These are phyloP conservation scores for Cyphomyrus discorhynchus DNA, from an alignment of 2,113 vertebrate species.

Conservation along the genomic window DNA sequence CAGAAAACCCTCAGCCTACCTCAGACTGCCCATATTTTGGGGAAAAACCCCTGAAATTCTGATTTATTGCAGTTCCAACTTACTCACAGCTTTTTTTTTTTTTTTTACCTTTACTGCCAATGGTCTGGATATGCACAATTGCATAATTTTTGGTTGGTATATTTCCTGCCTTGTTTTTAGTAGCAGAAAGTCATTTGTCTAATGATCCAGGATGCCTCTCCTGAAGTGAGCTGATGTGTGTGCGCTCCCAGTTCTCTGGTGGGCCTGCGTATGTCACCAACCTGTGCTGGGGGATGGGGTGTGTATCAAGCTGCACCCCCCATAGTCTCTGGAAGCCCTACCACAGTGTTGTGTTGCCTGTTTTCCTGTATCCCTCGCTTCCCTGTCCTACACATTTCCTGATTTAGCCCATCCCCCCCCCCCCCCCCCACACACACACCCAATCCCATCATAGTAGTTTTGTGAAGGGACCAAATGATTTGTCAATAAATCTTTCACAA, in stretches of 20 bases:
- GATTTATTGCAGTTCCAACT: constrained; percentile 42
- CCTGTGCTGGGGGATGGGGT: not conserved
- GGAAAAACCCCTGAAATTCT: not conserved
- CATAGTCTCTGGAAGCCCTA: constrained; percentile 3
- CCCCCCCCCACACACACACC: not conserved
- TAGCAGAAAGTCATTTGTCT: constrained; percentile 13
- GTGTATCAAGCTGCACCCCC: not conserved
- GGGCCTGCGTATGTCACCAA: not conserved
- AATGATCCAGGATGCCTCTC: constrained; percentile 13
- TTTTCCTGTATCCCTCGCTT: not conserved
- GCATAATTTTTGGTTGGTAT: constrained; percentile 59
- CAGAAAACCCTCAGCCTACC: not conserved
- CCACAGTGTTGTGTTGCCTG: constrained; percentile 19
- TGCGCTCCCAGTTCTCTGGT: not conserved
- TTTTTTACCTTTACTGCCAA: constrained; percentile 1
- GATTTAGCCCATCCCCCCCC: not conserved
- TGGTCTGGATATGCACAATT: constrained; percentile 58
- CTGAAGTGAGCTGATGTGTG: not conserved
- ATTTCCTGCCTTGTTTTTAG: constrained; percentile 12
- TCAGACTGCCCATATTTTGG: not conserved
- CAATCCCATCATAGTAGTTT: constrained; percentile 45
- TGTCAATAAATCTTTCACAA: constrained; percentile 93
- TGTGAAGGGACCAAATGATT: constrained; percentile 86
- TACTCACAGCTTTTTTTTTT: constrained; percentile 23
- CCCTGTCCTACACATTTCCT: not conserved